These are phyloP conservation scores for Scaptomyza hsui DNA, from an alignment of 1,140 invertebrate species.

Conservation along the genomic window DNA sequence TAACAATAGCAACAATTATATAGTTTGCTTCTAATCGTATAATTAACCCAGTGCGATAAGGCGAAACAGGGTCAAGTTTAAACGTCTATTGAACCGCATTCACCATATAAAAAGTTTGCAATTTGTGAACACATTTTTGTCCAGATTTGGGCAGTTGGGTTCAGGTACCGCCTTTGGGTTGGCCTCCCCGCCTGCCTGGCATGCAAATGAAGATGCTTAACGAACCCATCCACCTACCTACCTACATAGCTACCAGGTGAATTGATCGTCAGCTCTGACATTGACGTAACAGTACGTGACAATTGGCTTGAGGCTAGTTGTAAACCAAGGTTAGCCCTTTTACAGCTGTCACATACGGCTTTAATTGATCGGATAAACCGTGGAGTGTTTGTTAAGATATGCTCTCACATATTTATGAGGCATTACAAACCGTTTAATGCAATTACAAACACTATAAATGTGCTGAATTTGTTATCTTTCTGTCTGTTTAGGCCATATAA, in stretches of 20 bases:
- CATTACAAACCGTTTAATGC: not conserved
- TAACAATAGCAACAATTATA: not conserved
- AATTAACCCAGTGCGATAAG: not conserved
- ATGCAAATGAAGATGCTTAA: constrained; percentile 70
- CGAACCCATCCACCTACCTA: constrained; percentile 17
- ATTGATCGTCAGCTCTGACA: constrained; percentile 27
- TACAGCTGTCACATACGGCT: constrained; percentile 24
- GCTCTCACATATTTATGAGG: constrained; percentile 8
- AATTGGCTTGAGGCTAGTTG: constrained; percentile 20
- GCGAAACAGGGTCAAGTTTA: constrained; percentile 60
- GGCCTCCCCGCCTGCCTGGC: constrained; percentile 35
- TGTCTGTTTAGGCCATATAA: not conserved
- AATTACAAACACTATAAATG: not conserved
- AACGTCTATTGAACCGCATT: constrained; percentile 15
- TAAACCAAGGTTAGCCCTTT: constrained; percentile 66
- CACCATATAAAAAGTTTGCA: not conserved
- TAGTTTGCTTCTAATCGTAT: no score
- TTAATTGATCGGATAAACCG: constrained; percentile 41
- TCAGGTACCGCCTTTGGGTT: constrained; percentile 19
- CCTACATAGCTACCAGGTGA: not conserved
- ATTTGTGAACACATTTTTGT: constrained; percentile 1
- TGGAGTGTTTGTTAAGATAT: constrained; percentile 22
- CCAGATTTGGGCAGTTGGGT: constrained; percentile 13
- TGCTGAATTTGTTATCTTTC: not conserved
- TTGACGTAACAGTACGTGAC: constrained; percentile 76